Conservation (phyloP, 30 jellyfish, hydroid and myxozoan species). For the Turritopsis rubra region DNA sequence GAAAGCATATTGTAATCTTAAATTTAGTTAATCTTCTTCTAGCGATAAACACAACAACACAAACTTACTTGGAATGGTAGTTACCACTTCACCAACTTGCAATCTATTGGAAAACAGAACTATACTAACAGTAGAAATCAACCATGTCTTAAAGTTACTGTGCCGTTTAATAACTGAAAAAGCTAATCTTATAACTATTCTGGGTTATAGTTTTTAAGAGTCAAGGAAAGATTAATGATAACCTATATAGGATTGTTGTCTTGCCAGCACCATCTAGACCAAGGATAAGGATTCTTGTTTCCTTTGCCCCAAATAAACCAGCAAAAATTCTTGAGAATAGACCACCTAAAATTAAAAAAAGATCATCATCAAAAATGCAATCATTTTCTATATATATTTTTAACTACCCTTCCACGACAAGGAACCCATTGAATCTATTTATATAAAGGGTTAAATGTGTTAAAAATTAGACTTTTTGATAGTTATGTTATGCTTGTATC, state of each 20-base stretch:
- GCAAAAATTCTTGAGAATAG: slow-evolving; percentile 77
- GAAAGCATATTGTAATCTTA: no score
- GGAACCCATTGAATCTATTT: no score
- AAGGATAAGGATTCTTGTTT: slow-evolving; percentile 68
- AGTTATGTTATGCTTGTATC: no score
- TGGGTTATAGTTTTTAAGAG: not conserved
- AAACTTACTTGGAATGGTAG: slow-evolving; percentile 89
- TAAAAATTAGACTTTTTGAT: no score
- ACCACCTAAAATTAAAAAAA: slow-evolving; percentile 44
- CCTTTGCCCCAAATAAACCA: slow-evolving; percentile 84
- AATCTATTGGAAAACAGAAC: slow-evolving; percentile 32
- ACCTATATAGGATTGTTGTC: slow-evolving; percentile 89
- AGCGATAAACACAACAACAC: not conserved
- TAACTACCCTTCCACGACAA: not conserved
- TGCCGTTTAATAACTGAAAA: not conserved
- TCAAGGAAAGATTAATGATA: not conserved
- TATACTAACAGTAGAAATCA: not conserved
- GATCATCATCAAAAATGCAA: not conserved
- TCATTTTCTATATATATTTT: not conserved
- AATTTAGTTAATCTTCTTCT: not conserved
- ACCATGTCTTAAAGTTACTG: not conserved
- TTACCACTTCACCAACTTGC: slow-evolving; percentile 98
- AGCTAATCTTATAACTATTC: not conserved
- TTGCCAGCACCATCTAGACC: slow-evolving; percentile 99
- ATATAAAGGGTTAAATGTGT: no score